phyloP scores from a whole-genome alignment of 1,140 invertebrate species.

The Anoplophora glabripennis region DNA sequence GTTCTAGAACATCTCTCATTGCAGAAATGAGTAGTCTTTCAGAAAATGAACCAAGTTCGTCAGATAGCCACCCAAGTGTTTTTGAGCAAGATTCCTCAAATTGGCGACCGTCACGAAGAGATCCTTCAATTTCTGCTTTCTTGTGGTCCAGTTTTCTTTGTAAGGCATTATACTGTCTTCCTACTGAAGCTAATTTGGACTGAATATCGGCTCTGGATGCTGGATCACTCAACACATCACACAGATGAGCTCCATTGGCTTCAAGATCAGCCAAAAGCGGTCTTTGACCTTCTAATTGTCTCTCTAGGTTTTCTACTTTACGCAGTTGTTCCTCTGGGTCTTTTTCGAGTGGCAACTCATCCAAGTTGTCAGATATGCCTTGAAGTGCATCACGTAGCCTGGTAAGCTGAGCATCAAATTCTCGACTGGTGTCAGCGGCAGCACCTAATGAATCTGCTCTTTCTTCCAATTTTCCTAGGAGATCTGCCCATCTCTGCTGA shows the following conservation, averaged over 20 bases:
- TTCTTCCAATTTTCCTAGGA: constrained; percentile 75
- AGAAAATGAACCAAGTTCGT: constrained; percentile 70
- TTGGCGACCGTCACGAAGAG: constrained; percentile 77
- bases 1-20: constrained; percentile 74
- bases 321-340: constrained; percentile 85
- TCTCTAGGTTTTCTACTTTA: constrained; percentile 81
- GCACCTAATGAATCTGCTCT: constrained; percentile 80
- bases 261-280: constrained; percentile 84
- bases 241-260: constrained; percentile 79
- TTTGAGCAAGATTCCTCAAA: constrained; percentile 83
- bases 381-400: constrained; percentile 78
- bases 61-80: constrained; percentile 83
- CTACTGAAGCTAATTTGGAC: constrained; percentile 77
- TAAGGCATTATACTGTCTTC: constrained; percentile 78
- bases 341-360: constrained; percentile 76
- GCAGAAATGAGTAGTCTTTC: constrained; percentile 82
- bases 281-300: constrained; percentile 83
- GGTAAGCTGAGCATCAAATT: constrained; percentile 83
- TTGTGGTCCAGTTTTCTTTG: constrained; percentile 86
- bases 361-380: constrained; percentile 80
- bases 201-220: constrained; percentile 87
- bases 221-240: constrained; percentile 86
- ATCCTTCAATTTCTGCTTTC: constrained; percentile 87
- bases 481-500: constrained; percentile 74
- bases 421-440: constrained; percentile 82